Conservation (phyloP, 2,797 vertebrate genomes). For the Xenentodon cancila region DNA sequence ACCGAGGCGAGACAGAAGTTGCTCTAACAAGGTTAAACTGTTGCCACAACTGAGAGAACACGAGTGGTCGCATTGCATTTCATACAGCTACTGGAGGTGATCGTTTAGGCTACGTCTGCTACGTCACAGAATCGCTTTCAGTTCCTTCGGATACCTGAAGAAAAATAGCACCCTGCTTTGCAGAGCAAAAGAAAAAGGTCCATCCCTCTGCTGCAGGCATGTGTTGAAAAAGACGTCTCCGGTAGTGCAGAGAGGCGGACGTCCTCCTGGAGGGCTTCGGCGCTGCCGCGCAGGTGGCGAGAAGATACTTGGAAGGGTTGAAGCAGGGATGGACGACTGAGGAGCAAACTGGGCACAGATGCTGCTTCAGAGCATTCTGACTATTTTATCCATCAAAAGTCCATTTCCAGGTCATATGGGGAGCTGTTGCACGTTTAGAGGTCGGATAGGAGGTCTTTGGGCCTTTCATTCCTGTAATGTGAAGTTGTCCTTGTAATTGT, state of each 20-base stretch:
- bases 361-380: neutral
- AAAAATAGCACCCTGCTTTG: constrained; percentile 59
- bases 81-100: constrained; percentile 58
- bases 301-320: neutral
- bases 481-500: no score
- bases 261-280: neutral
- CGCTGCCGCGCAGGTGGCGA: neutral
- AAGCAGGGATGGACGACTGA: constrained; percentile 20
- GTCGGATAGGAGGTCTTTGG: neutral
- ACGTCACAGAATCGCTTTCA: constrained; percentile 60
- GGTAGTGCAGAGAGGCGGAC: constrained; percentile 33
- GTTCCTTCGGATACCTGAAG: constrained; percentile 76
- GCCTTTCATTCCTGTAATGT: no score
- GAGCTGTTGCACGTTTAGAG: neutral
- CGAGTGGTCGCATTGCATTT: constrained; percentile 48
- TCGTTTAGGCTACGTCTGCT: constrained; percentile 62
- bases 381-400: neutral
- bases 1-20: constrained; percentile 44
- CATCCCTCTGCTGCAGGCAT: constrained; percentile 29
- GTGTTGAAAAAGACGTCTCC: constrained; percentile 32
- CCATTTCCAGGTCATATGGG: neutral
- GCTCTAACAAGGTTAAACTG: constrained; percentile 55
- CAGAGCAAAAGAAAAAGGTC: constrained; percentile 10
- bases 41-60: constrained; percentile 43
- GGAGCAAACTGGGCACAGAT: constrained; percentile 3